phyloP scores from a whole-genome alignment of 2,797 vertebrate genomes.

The Lagorchestes hirsutus region DNA sequence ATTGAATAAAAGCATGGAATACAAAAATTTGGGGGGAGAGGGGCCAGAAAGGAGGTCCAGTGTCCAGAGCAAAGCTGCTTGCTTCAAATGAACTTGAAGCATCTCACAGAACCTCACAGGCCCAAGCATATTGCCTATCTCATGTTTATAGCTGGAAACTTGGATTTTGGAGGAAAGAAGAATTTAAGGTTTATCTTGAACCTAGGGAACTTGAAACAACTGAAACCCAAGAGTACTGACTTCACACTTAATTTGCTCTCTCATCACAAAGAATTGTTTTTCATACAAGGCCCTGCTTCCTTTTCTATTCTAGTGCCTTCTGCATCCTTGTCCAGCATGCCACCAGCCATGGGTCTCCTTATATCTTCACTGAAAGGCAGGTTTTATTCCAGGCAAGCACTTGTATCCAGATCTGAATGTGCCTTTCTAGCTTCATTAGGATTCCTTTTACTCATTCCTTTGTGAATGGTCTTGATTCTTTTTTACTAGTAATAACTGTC shows the following conservation, averaged over 20 bases:
- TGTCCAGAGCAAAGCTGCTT: not conserved
- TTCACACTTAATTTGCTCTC: not conserved
- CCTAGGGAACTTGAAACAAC: not conserved
- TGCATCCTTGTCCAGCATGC: not conserved
- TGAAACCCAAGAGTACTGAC: not conserved
- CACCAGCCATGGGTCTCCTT: not conserved
- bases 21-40: not conserved
- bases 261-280: constrained; percentile 32
- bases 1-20: not conserved
- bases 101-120: not conserved
- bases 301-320: not conserved
- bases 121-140: not conserved
- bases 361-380: constrained; percentile 36
- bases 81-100: not conserved
- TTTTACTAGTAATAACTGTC: constrained; percentile 32
- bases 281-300: not conserved
- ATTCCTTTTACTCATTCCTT: constrained; percentile 23
- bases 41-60: not conserved
- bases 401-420: not conserved
- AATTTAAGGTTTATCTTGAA: not conserved
- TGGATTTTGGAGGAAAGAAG: not conserved
- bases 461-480: constrained; percentile 41
- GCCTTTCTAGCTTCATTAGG: constrained; percentile 24
- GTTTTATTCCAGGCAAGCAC: not conserved
- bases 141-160: not conserved